phyloP scores from a whole-genome alignment of 1,140 invertebrate species.

The Halictus rubicundus region DNA sequence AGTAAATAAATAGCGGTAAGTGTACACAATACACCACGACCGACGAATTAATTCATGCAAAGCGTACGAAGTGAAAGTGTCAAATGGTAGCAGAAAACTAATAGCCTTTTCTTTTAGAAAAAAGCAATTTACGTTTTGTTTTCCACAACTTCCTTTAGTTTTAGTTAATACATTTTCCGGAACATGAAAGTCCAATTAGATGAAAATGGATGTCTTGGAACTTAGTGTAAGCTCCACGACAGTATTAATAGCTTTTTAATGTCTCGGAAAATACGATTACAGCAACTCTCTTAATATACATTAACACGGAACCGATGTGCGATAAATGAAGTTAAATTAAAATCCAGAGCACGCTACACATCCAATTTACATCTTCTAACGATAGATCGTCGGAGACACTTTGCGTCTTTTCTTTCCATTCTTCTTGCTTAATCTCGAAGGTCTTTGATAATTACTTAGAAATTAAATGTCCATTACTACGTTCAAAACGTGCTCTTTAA shows the following conservation, averaged over 20 bases:
- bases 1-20: too few relatives aligned
- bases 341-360: slow-evolving; percentile 1
- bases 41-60: too few relatives aligned
- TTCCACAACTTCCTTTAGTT: not conserved
- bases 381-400: slow-evolving; percentile 3
- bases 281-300: slow-evolving; percentile 6
- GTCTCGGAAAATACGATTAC: slow-evolving; percentile 6
- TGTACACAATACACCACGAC: too few relatives aligned
- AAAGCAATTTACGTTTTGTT: too few relatives aligned
- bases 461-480: not conserved
- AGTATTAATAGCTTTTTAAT: slow-evolving; percentile 7
- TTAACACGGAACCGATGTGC: slow-evolving; percentile 2
- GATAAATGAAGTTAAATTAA: slow-evolving; percentile 7
- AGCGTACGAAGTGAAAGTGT: too few relatives aligned
- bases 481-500: not conserved
- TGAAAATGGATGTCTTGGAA: slow-evolving; percentile 3
- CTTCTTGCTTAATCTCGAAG: not conserved
- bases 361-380: not conserved
- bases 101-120: not conserved
- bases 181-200: not conserved
- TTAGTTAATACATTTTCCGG: not conserved
- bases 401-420: not conserved
- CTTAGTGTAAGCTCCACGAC: not conserved
- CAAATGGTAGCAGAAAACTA: not conserved
- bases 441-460: not conserved